Evolutionary conservation across 1,140 invertebrate genomes (phyloP).

Genomic region (Solenopsis invicta): DNA sequence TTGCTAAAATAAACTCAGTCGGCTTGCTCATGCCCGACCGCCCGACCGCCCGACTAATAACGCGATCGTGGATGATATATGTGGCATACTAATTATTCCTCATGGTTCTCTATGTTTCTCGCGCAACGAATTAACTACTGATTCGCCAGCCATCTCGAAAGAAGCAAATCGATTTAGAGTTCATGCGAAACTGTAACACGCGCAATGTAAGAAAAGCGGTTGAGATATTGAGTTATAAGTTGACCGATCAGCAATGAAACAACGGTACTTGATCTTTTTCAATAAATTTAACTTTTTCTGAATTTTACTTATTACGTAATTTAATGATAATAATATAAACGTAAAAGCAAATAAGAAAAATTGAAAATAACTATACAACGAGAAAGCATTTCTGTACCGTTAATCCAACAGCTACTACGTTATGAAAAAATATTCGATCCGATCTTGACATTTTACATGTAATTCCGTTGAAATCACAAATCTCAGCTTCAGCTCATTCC

Average conservation of each 20-base stretch:
- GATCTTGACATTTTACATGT: not conserved
- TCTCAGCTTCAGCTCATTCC: constrained; percentile 1
- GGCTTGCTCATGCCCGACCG: constrained; percentile 7
- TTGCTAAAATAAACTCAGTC: constrained; percentile 79
- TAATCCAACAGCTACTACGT: not conserved
- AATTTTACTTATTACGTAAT: not conserved
- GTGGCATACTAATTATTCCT: constrained; percentile 39
- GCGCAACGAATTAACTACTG: constrained; percentile 12
- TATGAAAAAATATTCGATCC: not conserved
- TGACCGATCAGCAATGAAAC: not conserved
- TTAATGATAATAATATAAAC: not conserved
- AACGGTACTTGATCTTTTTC: not conserved
- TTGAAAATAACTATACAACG: not conserved
- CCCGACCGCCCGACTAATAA: constrained; percentile 43
- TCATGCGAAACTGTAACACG: not conserved
- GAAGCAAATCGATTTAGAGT: constrained; percentile 30
- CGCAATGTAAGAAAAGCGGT: constrained; percentile 4
- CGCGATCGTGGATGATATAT: constrained; percentile 35
- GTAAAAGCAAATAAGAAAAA: not conserved
- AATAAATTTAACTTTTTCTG: not conserved
- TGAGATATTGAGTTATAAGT: not conserved
- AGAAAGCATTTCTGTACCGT: too few species aligned
- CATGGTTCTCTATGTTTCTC: constrained; percentile 29
- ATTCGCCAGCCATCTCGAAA: constrained; percentile 10
- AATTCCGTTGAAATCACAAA: constrained; percentile 42